Evolutionary conservation across 2,797 vertebrate genomes (phyloP), one percentile per base, ranked within the genome.

Genomic region (Eidolon dupreanum): DNA sequence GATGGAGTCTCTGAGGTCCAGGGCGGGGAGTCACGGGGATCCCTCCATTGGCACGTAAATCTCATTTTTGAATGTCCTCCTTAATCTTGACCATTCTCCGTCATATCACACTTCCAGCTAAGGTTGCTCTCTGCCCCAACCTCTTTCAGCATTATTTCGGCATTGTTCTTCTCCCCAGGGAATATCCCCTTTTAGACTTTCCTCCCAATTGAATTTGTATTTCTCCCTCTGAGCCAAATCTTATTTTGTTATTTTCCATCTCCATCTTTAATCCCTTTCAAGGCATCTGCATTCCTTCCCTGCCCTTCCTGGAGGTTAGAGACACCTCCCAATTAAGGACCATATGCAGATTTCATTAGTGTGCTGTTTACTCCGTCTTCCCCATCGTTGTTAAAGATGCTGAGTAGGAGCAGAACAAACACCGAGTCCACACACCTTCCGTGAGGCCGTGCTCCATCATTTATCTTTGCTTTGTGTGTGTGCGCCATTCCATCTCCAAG

Each of bases 141-240:
- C 20, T 65, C 90, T 51, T 59, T 57, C 46, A 5, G 90, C 88
- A 57, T 94, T 75, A 81, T 89, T 88, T 93, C 49, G 38, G 81
- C 90, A 49, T 81, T 63, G 65, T 90, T 95, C 88, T 82, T 71
- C 79, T 92, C 96, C 90, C 96, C 49, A 4, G 93, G 93, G 96
- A 96, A 74, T 85, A 74, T 13, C 91, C 96, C 61, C 33, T 93
- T 96, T 97, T 94, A 95, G 97, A 61, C 51, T 83, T 93, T 61
- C 88, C 73, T 96, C 96, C 93, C 95, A 79, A 49, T 70, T 95
- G 96, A 94, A 90, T 96, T 93, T 98, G 95, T 93, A 95, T 95
- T 97, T 95, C 92, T 97, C 92, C 94, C 90, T 92, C 66, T 8
- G 79, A 96, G 96, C 93, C 96, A 93, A 95, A 93, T 85, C 88